phyloP scores from a whole-genome alignment of 1,140 invertebrate genomes.

The Armadillidium nasatum region DNA sequence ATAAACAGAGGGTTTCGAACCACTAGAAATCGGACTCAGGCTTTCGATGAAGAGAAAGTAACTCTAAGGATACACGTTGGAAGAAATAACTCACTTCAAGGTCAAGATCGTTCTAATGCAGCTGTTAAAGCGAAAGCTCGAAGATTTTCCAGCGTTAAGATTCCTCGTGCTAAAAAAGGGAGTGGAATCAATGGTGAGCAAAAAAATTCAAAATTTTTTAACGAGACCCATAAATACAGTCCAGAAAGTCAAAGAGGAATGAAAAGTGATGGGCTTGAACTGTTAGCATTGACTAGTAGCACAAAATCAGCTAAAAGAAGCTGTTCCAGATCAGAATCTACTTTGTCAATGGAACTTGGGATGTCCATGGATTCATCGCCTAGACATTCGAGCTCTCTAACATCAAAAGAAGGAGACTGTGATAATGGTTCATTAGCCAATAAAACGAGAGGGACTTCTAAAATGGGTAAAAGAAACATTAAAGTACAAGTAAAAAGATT shows the following conservation, averaged over 20 bases:
- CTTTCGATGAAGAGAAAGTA: conserved; percentile 65
- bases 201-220: background rate
- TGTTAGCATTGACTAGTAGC: conserved; percentile 14
- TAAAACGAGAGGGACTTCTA: conserved; percentile 51
- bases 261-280: conserved; percentile 13
- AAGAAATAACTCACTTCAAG: conserved; percentile 50
- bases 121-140: conserved; percentile 44
- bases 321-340: conserved; percentile 16
- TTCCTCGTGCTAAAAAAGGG: background rate
- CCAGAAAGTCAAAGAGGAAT: conserved; percentile 14
- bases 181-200: conserved; percentile 24
- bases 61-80: conserved; percentile 88
- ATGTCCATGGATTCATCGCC: conserved; percentile 20
- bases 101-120: conserved; percentile 33
- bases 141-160: conserved; percentile 18
- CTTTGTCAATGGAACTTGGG: conserved; percentile 11
- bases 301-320: background rate
- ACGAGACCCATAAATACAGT: conserved; percentile 4
- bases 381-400: conserved; percentile 20
- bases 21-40: conserved; percentile 60
- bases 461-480: conserved; percentile 77
- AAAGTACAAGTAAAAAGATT: conserved; percentile 80
- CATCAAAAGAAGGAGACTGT: conserved; percentile 12
- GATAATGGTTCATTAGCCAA: conserved; percentile 45
- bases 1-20: conserved; percentile 90